phyloP scores from a whole-genome alignment of 2,888 invertebrate genomes.

The Nephrotoma appendiculata region DNA sequence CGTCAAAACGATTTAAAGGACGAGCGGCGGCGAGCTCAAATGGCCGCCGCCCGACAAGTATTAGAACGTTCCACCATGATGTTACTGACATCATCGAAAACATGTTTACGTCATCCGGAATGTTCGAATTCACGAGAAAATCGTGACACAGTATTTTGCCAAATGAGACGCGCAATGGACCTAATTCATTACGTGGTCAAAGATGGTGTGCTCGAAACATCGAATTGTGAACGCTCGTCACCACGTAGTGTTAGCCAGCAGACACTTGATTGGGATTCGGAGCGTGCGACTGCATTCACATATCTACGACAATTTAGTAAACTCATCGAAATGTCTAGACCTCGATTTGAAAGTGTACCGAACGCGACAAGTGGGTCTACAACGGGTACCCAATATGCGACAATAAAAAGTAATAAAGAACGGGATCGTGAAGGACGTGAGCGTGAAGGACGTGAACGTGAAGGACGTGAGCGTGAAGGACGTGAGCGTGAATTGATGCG shows the following conservation, averaged over 20 bases:
- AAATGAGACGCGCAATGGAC: conserved; percentile 95
- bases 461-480: conserved; percentile 7
- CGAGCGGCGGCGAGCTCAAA: conserved; percentile 88
- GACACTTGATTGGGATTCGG: conserved; percentile 45
- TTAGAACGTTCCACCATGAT: conserved; percentile 93
- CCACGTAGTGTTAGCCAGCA: conserved; percentile 20
- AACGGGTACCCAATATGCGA: not conserved
- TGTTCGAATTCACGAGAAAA: conserved; percentile 87
- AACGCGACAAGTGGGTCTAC: not conserved
- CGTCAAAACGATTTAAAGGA: conserved; percentile 76
- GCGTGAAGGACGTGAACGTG: conserved; percentile 15
- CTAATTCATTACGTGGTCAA: conserved; percentile 94
- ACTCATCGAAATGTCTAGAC: conserved; percentile 53
- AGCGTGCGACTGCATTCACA: conserved; percentile 54
- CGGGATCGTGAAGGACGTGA: conserved; percentile 10
- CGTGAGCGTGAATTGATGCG: conserved; percentile 16
- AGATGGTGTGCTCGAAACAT: conserved; percentile 73
- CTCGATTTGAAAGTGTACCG: conserved; percentile 13
- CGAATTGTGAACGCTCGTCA: conserved; percentile 18
- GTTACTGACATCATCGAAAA: conserved; percentile 92
- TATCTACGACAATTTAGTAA: conserved; percentile 68
- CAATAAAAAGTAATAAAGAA: not conserved
- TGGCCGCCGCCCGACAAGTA: conserved; percentile 89
- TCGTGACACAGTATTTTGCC: conserved; percentile 94
- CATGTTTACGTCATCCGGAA: conserved; percentile 88